Conservation (phyloP, 2,797 vertebrate species). For the Centropyge bicolor region DNA sequence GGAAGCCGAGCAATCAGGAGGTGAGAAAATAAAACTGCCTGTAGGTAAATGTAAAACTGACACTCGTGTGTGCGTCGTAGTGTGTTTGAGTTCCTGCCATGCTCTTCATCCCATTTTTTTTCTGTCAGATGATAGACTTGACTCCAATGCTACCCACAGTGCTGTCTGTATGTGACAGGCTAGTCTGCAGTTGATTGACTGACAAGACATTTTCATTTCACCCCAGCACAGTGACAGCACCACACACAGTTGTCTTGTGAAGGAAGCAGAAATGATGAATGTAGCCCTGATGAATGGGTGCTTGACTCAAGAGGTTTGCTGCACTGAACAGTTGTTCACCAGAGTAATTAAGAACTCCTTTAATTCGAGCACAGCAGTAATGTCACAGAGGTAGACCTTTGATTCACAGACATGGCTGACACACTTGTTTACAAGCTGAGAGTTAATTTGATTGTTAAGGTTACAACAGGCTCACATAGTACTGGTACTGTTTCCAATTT, state of each 20-base stretch:
- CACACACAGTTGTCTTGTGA: not conserved
- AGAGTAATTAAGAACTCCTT: not conserved
- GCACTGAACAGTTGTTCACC: not conserved
- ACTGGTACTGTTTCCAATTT: not conserved
- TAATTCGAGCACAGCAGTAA: too few species aligned
- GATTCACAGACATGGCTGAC: not conserved
- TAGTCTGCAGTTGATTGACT: conserved; percentile 50
- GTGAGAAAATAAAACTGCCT: conserved; percentile 20
- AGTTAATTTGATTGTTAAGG: not conserved
- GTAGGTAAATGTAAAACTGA: not conserved
- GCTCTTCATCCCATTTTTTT: not conserved
- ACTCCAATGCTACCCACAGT: conserved; percentile 32
- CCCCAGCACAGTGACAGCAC: conserved; percentile 17
- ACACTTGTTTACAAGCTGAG: not conserved
- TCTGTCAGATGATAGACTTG: conserved; percentile 30
- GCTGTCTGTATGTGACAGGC: conserved; percentile 46
- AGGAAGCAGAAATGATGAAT: not conserved
- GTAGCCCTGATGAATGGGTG: not conserved
- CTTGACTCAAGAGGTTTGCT: not conserved
- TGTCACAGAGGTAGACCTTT: not conserved
- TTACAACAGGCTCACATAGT: not conserved
- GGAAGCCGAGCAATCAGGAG: conserved; percentile 7
- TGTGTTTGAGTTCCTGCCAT: not conserved
- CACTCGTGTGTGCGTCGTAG: not conserved
- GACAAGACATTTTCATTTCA: conserved; percentile 46